phyloP scores from a whole-genome alignment of 2,113 vertebrate genomes.

The Ceyx margarethae region DNA sequence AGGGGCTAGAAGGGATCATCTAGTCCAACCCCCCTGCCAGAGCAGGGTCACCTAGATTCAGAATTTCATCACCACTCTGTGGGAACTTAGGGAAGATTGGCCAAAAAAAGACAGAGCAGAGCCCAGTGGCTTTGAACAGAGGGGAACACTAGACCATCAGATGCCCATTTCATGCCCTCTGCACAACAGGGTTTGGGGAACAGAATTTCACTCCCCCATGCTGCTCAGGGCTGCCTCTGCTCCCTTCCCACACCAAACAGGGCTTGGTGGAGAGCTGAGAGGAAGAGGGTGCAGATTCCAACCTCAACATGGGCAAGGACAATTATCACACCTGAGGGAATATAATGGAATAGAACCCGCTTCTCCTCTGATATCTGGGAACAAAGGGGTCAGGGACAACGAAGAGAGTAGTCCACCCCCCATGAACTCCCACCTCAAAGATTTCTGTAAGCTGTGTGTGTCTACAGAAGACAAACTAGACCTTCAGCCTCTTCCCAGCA shows the following conservation, averaged over 20 bases:
- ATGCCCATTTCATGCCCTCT: neutral
- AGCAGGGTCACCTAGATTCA: neutral
- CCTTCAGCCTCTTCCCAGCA: neutral
- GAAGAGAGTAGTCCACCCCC: neutral
- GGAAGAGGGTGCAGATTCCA: neutral
- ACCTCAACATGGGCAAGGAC: neutral
- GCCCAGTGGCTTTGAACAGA: neutral
- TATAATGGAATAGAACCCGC: neutral
- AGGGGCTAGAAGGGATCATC: too few species aligned
- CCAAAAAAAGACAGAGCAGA: neutral
- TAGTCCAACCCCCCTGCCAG: too few species aligned
- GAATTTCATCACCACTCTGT: neutral
- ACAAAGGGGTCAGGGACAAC: neutral
- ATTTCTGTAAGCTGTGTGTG: neutral
- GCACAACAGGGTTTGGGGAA: neutral
- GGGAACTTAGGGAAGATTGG: neutral
- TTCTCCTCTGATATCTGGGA: neutral
- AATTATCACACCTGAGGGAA: neutral
- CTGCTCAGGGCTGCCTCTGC: neutral
- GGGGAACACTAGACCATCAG: neutral
- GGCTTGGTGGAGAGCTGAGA: neutral
- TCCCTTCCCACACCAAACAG: neutral
- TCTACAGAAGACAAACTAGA: neutral
- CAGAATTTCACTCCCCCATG: accelerated
- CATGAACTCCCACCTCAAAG: neutral